Conservation (phyloP, 2,888 invertebrate species). For the Pachymerium ferrugineum region DNA sequence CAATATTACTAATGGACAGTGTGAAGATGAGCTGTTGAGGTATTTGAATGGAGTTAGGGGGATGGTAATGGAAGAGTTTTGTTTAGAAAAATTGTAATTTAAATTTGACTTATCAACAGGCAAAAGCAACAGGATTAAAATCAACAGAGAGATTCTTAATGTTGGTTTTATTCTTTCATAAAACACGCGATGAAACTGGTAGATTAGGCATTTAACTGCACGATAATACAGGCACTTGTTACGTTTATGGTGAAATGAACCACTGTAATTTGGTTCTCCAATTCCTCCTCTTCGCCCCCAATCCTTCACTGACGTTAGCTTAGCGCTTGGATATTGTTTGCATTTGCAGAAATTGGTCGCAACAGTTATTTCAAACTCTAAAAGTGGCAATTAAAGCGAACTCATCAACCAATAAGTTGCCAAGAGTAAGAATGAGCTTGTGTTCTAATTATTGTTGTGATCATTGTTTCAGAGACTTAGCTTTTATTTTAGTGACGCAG, state of each 20-base stretch:
- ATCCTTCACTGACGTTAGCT: constrained; percentile 3
- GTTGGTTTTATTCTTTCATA: constrained; percentile 27
- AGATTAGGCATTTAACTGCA: constrained; percentile 26
- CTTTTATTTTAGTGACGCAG: no score
- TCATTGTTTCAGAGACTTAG: neutral
- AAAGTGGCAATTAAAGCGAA: constrained; percentile 10
- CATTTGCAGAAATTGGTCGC: neutral
- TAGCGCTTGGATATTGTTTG: constrained; percentile 14
- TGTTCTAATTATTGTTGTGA: neutral
- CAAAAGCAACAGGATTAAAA: constrained; percentile 27
- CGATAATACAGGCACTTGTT: constrained; percentile 28
- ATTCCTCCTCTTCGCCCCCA: constrained; percentile 21
- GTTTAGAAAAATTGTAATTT: neutral
- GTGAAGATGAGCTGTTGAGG: neutral
- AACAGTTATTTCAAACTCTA: neutral
- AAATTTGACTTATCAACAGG: constrained; percentile 11
- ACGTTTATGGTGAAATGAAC: constrained; percentile 28
- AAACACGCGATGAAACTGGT: constrained; percentile 28
- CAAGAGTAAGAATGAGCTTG: neutral
- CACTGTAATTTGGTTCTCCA: constrained; percentile 23
- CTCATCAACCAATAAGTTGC: constrained; percentile 12
- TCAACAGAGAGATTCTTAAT: constrained; percentile 16
- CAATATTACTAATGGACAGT: no score
- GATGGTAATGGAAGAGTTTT: neutral
- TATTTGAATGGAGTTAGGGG: neutral